Evolutionary conservation across 2,797 vertebrate species (phyloP), one percentile per base, ranked within the genome.

Genomic region (Leptatherina wallacei): DNA sequence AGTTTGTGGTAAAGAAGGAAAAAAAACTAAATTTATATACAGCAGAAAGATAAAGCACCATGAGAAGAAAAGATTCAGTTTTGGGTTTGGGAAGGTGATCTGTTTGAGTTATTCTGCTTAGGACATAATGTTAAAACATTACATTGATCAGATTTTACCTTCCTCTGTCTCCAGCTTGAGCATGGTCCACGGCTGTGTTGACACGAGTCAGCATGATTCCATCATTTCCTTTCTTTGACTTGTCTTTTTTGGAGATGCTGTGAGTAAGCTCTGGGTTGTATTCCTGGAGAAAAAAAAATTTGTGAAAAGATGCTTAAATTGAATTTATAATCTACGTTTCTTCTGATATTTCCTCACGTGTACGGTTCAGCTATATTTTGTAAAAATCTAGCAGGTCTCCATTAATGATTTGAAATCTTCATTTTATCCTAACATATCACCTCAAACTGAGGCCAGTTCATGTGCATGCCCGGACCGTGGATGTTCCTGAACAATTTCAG

Each of bases 361-460:
- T 44, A 20, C 5, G 38, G 3, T 32, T 27, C 38, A 22, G 36
- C 33, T 35, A 8, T 13, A 35, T 64, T 20, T 16, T 10, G 27
- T 10, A 20, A 29, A 54, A 54, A 24, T n/a, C 3, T 56, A 18
- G 3, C 27, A 16, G 2, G 29, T 56, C 11, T 52, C 7, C 29
- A 16, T 6, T 30, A 13, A 56, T 29, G 14, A 55, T 32, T 16
- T 56, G 16, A 14, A 7, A 16, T 30, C 12, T 30, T 30, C 3
- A 32, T 16, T 40, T 47, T 58, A 8, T 47, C 20, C 4, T 33
- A 33, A 47, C 24, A 32, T 10, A 59, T n/a, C 54, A 99, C 98
- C 97, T 99, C 98, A 54, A 99, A 97, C 93, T 96, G 96, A 30
- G 98, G 98, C 98, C 98, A 98, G 90, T 96, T 99, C 97, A 98